These are phyloP conservation scores for Orientallactaga sibirica DNA, from an alignment of 2,797 vertebrate genomes.

Conservation along the genomic window DNA sequence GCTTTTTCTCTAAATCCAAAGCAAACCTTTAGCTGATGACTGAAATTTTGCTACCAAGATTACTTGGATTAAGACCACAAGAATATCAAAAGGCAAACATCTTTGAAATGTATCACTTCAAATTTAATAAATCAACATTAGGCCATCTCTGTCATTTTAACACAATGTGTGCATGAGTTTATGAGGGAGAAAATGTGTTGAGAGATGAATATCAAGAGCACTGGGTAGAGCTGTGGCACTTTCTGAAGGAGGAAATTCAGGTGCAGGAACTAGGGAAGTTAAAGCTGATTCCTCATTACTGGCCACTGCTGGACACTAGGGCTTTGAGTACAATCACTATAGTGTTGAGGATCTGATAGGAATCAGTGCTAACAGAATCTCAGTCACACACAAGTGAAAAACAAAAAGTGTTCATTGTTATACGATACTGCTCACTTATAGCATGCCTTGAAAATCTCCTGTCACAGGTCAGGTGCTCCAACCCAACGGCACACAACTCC, in stretches of 20 bases:
- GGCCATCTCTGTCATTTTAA: constrained; percentile 1
- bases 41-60: neutral
- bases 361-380: neutral
- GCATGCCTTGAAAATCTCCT: neutral
- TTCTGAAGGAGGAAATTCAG: neutral
- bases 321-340: neutral
- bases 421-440: neutral
- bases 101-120: neutral
- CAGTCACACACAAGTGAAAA: neutral
- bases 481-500: neutral
- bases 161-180: neutral
- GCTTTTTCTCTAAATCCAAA: neutral
- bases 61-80: neutral
- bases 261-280: neutral
- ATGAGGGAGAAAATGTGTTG: neutral
- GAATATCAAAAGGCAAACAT: constrained; percentile 22
- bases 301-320: neutral
- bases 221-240: neutral
- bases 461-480: neutral
- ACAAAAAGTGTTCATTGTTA: constrained; percentile 5
- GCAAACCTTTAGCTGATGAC: neutral
- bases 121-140: neutral
- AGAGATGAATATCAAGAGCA: neutral
- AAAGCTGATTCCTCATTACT: neutral
- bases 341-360: neutral